Evolutionary conservation across 2,888 invertebrate genomes (phyloP).

Genomic region (Archaeoteleia sp.): DNA sequence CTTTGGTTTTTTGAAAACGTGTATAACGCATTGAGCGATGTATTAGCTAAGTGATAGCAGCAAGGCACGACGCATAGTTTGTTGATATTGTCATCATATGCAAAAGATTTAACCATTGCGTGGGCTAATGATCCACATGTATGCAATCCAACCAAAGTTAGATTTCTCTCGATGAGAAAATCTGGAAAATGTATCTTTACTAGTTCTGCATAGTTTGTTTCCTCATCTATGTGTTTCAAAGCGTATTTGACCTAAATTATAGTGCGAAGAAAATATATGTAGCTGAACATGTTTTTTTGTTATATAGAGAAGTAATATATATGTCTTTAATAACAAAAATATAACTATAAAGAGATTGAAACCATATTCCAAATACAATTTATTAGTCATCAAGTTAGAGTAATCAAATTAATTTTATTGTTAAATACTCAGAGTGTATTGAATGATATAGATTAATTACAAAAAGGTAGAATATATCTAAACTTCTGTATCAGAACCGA

Average conservation of each 20-base stretch:
- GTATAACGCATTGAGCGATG: conserved; percentile 63
- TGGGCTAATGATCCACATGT: conserved; percentile 91
- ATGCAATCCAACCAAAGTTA: conserved; percentile 83
- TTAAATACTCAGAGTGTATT: too few relatives aligned
- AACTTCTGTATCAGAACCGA: too few relatives aligned
- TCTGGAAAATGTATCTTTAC: conserved; percentile 59
- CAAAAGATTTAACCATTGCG: conserved; percentile 83
- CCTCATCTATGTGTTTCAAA: conserved; percentile 63
- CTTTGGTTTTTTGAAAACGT: conserved; percentile 80
- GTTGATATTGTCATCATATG: conserved; percentile 76
- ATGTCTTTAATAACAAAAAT: not conserved
- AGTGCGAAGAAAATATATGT: not conserved
- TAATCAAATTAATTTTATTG: too few relatives aligned
- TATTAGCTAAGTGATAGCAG: conserved; percentile 89
- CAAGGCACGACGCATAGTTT: conserved; percentile 89
- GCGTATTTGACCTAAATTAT: conserved; percentile 64
- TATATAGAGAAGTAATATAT: too few relatives aligned
- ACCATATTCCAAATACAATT: too few relatives aligned
- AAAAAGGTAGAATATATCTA: too few relatives aligned
- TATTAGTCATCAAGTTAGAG: too few relatives aligned
- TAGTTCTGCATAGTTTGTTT: conserved; percentile 63
- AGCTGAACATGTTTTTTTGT: not conserved
- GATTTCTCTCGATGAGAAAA: conserved; percentile 55
- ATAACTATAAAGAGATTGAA: too few relatives aligned
- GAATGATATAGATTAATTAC: too few relatives aligned